phyloP scores from a whole-genome alignment of 2,113 vertebrate genomes.

The Cryptomyrus ogoouensis region DNA sequence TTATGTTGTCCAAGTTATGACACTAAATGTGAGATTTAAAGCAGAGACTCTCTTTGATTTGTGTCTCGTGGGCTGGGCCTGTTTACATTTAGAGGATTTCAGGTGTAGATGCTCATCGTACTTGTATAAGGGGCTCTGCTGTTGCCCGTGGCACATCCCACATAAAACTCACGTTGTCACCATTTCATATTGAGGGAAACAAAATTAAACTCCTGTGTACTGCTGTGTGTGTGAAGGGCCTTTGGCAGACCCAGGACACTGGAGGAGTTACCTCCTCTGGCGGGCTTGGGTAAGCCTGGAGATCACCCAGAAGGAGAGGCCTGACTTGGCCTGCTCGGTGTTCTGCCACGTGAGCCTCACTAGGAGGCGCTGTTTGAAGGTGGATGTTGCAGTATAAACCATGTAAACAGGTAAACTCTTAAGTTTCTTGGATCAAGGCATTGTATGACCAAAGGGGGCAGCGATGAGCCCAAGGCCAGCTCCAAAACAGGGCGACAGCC shows the following conservation, averaged over 20 bases:
- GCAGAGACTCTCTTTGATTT: constrained; percentile 43
- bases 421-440: background rate
- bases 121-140: constrained; percentile 40
- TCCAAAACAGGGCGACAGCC: background rate
- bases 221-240: background rate
- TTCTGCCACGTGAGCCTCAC: background rate
- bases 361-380: background rate
- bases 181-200: constrained; percentile 23
- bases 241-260: background rate
- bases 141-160: constrained; percentile 39
- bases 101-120: constrained; percentile 55
- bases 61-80: constrained; percentile 48
- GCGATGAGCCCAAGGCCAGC: background rate
- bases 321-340: background rate
- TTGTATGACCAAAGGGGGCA: background rate
- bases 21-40: constrained; percentile 58
- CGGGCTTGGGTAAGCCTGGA: background rate
- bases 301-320: background rate
- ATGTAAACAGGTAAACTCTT: background rate
- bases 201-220: background rate
- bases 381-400: background rate
- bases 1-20: constrained; percentile 57
- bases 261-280: background rate
- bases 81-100: constrained; percentile 62
- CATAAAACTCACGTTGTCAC: constrained; percentile 42